Evolutionary conservation across 2,113 vertebrate genomes (phyloP), one percentile per base, ranked within the genome.

Genomic region (Pterocles orientalis): DNA sequence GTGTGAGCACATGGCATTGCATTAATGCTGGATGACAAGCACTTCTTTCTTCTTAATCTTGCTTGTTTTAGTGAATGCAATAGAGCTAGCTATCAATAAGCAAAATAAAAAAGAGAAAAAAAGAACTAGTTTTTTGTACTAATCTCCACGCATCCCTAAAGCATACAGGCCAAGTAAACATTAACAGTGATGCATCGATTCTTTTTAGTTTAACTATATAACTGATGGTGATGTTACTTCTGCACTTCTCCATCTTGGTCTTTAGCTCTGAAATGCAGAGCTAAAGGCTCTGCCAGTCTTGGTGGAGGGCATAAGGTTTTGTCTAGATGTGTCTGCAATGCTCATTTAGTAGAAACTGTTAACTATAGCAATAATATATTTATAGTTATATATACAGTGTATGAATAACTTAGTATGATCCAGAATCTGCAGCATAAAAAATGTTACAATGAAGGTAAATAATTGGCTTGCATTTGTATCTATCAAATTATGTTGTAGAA

Each of bases 21-120:
- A 31, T 54, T 60, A 85, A 51, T 47, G 56, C 80, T 82, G 61
- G 75, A 16, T 83, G 77, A 83, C 70, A 88, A 50, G 60, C 26
- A 84, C 45, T 28, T 87, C 69, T 89, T 86, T 19, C 86, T 86
- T 89, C 66, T 79, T 68, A 53, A 66, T 73, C 58, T 71, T 60
- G 21, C 45, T 85, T 87, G 19, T 10, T n/a, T 57, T 78, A 70
- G 82, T 65, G 66, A 85, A 87, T 69, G 75, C 66, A 57, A 43
- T 47, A 86, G 58, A 70, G 31, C 36, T 66, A 81, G 75, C 43
- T 86, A 70, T 24, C 70, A 92, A 86, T 62, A 90, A 82, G 34
- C 14, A 71, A 69, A 90, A 93, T 68, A 50, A 87, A 81, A 92
- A 92, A n/a, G 14, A 81, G 75, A 80, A 64, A 72, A 86, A 92